A percentile compares a stretch with the other conserved stretches of the same genome.
These are phyloP conservation scores for Cinara cedri DNA, from an alignment of 2,888 invertebrate genomes.

Conservation along the genomic window DNA sequence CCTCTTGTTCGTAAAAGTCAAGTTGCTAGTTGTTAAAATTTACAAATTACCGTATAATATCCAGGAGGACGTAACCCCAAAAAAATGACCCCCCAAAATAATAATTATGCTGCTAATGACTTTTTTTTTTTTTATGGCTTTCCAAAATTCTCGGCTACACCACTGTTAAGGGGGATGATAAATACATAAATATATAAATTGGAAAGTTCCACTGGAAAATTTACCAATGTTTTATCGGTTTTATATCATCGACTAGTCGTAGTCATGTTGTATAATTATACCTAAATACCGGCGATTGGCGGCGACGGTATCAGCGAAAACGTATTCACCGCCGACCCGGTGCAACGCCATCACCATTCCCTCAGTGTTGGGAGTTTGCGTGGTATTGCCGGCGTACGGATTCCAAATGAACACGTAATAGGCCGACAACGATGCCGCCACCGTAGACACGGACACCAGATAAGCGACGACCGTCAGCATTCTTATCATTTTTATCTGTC, in stretches of 20 bases:
- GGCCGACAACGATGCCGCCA: conserved; percentile 89
- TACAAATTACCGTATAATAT: no score
- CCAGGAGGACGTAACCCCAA: no score
- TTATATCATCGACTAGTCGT: no score
- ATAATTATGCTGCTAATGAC: no score
- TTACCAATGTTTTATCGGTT: no score
- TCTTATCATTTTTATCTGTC: conserved; percentile 81
- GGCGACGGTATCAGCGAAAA: not conserved
- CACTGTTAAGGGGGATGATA: no score
- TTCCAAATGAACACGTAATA: conserved; percentile 96
- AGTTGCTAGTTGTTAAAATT: no score
- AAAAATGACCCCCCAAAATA: no score
- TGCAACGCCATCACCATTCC: conserved; percentile 17
- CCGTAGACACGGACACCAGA: conserved; percentile 90
- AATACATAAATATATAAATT: no score
- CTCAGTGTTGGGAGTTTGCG: not conserved
- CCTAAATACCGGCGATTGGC: not conserved
- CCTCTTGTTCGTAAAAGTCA: no score
- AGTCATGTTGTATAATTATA: not conserved
- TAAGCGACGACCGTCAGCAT: conserved; percentile 92
- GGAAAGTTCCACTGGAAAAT: no score
- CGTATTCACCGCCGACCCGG: not conserved
- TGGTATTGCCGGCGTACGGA: conserved; percentile 66
- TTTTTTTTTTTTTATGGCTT: not conserved
- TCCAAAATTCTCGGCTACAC: no score